A percentile compares a stretch with the other conserved stretches of the same genome.
Conservation (phyloP, 2,888 invertebrate genomes). For the Bellardia bayeri region DNA sequence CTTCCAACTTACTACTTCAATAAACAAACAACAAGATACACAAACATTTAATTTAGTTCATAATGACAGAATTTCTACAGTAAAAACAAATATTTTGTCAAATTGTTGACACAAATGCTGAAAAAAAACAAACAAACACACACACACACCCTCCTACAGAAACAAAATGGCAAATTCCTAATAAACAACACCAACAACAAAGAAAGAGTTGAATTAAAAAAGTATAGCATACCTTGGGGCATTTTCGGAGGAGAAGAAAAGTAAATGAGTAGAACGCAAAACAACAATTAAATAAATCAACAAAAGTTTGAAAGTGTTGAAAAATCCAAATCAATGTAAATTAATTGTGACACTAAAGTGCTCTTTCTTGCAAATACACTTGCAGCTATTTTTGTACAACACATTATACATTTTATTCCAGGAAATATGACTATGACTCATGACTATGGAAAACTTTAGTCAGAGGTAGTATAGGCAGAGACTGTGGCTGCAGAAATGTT, state of each 20-base stretch:
- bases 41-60: background rate
- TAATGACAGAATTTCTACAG: constrained; percentile 29
- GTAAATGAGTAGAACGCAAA: background rate
- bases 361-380: background rate
- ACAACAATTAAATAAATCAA: background rate
- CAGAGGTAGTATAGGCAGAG: too few species aligned
- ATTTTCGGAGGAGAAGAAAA: background rate
- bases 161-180: background rate
- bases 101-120: constrained; percentile 10
- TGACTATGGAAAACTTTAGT: too few species aligned
- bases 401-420: too few species aligned
- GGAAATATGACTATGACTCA: too few species aligned
- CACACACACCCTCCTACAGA: background rate
- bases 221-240: constrained; percentile 36
- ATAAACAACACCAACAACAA: background rate
- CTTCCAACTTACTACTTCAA: background rate
- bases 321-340: constrained; percentile 52
- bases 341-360: constrained; percentile 48
- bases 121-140: background rate
- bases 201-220: constrained; percentile 1
- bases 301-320: constrained; percentile 61
- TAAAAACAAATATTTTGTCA: constrained; percentile 45
- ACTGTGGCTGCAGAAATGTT: too few species aligned
- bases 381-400: background rate
- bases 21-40: background rate